These are phyloP conservation scores for Drosophila prolongata DNA, from an alignment of 2,888 invertebrate genomes.

Conservation along the genomic window DNA sequence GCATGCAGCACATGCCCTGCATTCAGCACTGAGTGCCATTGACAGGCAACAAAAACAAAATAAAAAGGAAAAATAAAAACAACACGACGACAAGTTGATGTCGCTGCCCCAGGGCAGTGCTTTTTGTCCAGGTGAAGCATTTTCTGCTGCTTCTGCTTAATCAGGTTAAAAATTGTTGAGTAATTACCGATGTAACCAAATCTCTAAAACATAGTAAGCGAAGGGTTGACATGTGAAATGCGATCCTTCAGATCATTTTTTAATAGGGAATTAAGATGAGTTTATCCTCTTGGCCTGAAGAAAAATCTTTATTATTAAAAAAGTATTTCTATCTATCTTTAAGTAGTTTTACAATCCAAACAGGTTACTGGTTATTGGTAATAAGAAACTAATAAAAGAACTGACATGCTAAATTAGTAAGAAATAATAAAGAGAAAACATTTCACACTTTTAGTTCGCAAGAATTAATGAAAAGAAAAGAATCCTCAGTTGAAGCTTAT, in stretches of 20 bases:
- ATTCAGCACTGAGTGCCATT: conserved; percentile 78
- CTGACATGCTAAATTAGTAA: not conserved
- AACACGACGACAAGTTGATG: conserved; percentile 45
- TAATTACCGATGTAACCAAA: conserved; percentile 60
- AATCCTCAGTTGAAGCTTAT: conserved; percentile 13
- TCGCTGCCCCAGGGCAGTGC: conserved; percentile 28
- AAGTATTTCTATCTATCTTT: too few relatives aligned
- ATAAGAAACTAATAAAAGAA: not conserved
- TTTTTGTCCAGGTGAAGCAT: conserved; percentile 46
- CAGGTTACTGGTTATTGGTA: too few relatives aligned
- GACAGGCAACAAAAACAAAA: conserved; percentile 57
- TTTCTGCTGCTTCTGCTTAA: conserved; percentile 65
- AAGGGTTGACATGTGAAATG: conserved; percentile 39
- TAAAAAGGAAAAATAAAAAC: conserved; percentile 32
- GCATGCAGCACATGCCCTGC: conserved; percentile 80
- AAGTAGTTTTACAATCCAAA: too few relatives aligned
- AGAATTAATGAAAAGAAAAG: conserved; percentile 5
- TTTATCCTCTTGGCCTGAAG: not conserved
- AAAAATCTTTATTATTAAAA: too few relatives aligned
- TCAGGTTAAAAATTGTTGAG: conserved; percentile 61
- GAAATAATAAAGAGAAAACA: not conserved
- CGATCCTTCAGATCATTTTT: conserved; percentile 21
- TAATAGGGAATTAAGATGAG: conserved; percentile 4
- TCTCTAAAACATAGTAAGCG: conserved; percentile 41
- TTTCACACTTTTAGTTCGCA: not conserved